These are phyloP conservation scores for Podabrus alpinus DNA, from an alignment of 2,888 invertebrate genomes.

Conservation along the genomic window DNA sequence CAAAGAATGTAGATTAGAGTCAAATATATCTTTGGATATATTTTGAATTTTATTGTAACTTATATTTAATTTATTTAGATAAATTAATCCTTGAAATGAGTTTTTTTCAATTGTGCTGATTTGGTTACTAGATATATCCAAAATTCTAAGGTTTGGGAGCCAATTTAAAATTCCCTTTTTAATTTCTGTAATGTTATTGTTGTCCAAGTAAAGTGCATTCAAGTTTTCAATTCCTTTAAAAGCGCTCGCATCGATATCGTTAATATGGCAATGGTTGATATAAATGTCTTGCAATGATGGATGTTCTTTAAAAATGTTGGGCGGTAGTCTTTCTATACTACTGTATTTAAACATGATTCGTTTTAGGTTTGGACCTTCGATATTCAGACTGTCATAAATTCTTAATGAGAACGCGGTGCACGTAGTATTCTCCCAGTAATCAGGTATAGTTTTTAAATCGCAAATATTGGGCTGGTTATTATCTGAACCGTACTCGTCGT, in stretches of 20 bases:
- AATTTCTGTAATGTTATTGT: slow-evolving; percentile 40
- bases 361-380: neutral
- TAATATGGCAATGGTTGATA: slow-evolving; percentile 30
- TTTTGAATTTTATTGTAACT: slow-evolving; percentile 41
- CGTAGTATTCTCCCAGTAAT: neutral
- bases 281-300: neutral
- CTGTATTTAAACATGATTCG: neutral
- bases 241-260: slow-evolving; percentile 40
- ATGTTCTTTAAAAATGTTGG: neutral
- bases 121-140: slow-evolving; percentile 43
- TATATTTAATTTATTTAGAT: slow-evolving; percentile 41
- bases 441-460: neutral
- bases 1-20: neutral
- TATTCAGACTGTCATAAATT: neutral
- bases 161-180: slow-evolving; percentile 27
- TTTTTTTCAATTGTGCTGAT: slow-evolving; percentile 35
- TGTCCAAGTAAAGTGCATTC: slow-evolving; percentile 40
- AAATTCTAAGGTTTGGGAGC: slow-evolving; percentile 38
- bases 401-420: neutral
- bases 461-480: neutral
- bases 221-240: slow-evolving; percentile 44
- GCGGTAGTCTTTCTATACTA: neutral
- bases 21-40: slow-evolving; percentile 39
- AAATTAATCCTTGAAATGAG: slow-evolving; percentile 34
- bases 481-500: neutral